Base-by-base conservation (phyloP, 2,113 vertebrate species). In the Odontesthes bonariensis region DNA sequence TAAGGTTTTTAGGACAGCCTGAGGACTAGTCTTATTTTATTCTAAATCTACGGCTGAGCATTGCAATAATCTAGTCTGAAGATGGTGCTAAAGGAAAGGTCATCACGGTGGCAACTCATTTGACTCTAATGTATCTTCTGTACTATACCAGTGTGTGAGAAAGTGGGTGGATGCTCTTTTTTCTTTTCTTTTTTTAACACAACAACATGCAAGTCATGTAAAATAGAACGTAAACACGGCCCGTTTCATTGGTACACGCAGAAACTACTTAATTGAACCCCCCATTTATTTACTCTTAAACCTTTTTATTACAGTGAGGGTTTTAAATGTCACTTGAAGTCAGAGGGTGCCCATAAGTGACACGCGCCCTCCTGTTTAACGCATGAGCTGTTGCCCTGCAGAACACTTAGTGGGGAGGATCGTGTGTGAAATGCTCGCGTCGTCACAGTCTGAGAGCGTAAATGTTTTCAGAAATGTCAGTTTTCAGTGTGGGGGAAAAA, bases 1-100 rank as follows among this genome's bases (percentile, higher is more conserved):
- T 19, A 17, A 14, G 10, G 8, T 12, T 68, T 8, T n/a, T 31
- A 8, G 22, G 10, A 5, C 8, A 55, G 47, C 52, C 57, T 33
- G 10, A 60, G 52, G 23, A 61, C 40, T 59, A 65, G 35, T 7
- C 5, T 27, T 52, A n/a, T 51, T 63, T 22, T 58, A 54, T 6
- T 38, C 19, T 27, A 27, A 33, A 11, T 59, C n/a, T 6, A 42
- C 5, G 52, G 22, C 57, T 47, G 20, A 61, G 57, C 49, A 62
- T 8, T 70, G 19, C 23, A 56, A 55, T 27, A 27, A 54, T 55
- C 23, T 44, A 68, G 52, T 68, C 55, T 70, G 55, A 70, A 70
- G 68, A 58, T 58, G 68, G 68, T 59, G 68, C 68, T 70, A 59
- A 49, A 70, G 68, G 42, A 35, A 51, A 68, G 23, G 47, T 68